Evolutionary conservation across 37 sponge, comb jelly and placozoan genomes (phyloP).

Genomic region (Geodia barretti): DNA sequence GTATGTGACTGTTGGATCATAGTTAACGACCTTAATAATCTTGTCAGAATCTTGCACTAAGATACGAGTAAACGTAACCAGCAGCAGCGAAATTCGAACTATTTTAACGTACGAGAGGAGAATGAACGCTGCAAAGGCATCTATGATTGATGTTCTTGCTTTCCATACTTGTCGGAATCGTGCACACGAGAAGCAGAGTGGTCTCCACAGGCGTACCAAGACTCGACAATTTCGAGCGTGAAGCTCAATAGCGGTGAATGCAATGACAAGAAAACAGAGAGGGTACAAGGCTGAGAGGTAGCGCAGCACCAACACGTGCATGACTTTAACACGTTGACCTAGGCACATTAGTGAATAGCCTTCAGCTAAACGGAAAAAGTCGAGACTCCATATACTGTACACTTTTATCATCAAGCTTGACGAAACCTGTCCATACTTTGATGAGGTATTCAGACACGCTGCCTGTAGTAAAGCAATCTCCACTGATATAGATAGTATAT

Average conservation of each 20-base stretch:
- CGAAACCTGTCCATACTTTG: not conserved
- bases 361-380: constrained; percentile 14
- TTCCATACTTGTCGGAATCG: constrained; percentile 42
- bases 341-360: constrained; percentile 4
- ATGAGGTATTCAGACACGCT: not conserved
- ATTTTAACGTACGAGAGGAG: constrained; percentile 51
- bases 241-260: constrained; percentile 26
- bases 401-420: not conserved
- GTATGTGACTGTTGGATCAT: constrained; percentile 30
- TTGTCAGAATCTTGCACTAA: not conserved
- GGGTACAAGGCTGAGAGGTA: constrained; percentile 45
- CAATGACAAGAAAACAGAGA: not conserved
- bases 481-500: constrained; percentile 10
- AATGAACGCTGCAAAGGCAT: constrained; percentile 55
- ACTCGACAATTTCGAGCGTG: constrained; percentile 38
- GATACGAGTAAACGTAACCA: constrained; percentile 13
- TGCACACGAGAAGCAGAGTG: constrained; percentile 29
- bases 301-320: constrained; percentile 21
- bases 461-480: constrained; percentile 1
- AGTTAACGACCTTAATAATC: not conserved
- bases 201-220: constrained; percentile 43
- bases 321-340: not conserved
- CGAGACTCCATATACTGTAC: constrained; percentile 45
- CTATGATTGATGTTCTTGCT: constrained; percentile 41
- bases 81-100: constrained; percentile 8